These are phyloP conservation scores for Trichogramma pretiosum DNA, from an alignment of 1,140 invertebrate species.

Conservation along the genomic window DNA sequence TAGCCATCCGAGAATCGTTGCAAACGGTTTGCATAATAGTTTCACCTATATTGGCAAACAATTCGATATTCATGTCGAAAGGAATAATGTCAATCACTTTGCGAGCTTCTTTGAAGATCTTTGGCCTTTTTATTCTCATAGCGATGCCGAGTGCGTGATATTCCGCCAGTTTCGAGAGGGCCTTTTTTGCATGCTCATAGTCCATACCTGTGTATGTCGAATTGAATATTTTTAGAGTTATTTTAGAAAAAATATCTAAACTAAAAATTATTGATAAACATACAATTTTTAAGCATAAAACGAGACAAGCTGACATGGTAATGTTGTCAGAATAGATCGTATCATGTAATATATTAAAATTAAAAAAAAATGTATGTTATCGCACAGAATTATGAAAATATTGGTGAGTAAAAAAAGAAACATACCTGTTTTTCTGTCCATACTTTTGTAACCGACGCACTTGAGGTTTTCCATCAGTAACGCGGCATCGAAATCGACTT, in stretches of 20 bases:
- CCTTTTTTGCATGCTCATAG: constrained; percentile 36
- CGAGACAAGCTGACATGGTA: too few relatives aligned
- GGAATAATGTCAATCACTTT: neutral
- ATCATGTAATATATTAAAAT: too few relatives aligned
- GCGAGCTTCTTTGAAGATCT: constrained; percentile 22
- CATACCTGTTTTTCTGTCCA: constrained; percentile 36
- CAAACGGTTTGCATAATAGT: constrained; percentile 7
- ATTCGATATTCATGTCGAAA: neutral
- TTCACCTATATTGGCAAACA: constrained; percentile 27
- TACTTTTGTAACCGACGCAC: constrained; percentile 38
- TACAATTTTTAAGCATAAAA: neutral
- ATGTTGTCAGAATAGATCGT: too few relatives aligned
- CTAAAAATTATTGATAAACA: neutral
- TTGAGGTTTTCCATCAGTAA: constrained; percentile 51
- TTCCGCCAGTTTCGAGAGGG: constrained; percentile 43
- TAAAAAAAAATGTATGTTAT: too few relatives aligned
- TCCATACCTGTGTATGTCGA: constrained; percentile 41
- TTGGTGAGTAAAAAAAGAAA: neutral
- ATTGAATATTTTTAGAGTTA: too few relatives aligned
- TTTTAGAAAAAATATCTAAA: too few relatives aligned
- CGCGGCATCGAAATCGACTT: constrained; percentile 46
- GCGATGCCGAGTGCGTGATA: constrained; percentile 51
- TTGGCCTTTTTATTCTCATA: constrained; percentile 42
- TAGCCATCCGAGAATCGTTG: neutral
- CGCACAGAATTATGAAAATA: too few relatives aligned